Base-by-base conservation (phyloP, 2,888 invertebrate species). In the Drosophila ochracea region DNA sequence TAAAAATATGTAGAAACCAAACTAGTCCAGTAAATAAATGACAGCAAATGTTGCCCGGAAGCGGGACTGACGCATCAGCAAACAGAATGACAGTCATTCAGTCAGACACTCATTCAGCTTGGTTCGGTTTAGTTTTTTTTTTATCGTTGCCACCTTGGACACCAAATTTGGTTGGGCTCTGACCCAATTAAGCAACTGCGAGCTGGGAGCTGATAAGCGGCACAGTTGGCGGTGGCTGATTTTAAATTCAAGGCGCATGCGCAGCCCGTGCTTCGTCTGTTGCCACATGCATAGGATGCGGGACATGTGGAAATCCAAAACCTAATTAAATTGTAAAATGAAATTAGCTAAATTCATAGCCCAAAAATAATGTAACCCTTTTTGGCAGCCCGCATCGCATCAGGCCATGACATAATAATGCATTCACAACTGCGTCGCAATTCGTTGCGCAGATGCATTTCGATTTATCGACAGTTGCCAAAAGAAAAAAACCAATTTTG, bases 251-350 rank as follows among this genome's bases (percentile, higher is more conserved):
- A 67, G 78, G 69, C 84, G 89, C 83, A 84, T 82, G 88, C 82
- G 84, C 67, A 74, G 70, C 73, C 68, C 75, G 82, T 86, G 65
- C 72, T 66, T 70, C 74, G 70, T 55, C 33, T 69, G 58, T 30
- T 73, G 78, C 60, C 57, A 43, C 66, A 53, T 28, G 43, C 16
- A 47, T 47, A 3, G 47, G 10, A 72, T 85, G 85, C 85, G 85
- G 85, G 85, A 89, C 90, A 86, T 86, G 90, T 86, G 90, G 80
- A 80, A 90, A 83, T 71, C 69, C 52, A 73, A 78, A 84, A 66
- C 66, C 89, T 76, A 86, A 86, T 86, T 90, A 90, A 86, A 86
- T 89, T 86, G 90, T 86, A 62, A 86, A 90, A 76, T 60, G 59
- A 90, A 84, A 83, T 83, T 83, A 83, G 89, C 87, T 88, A 80